Evolutionary conservation across 2,113 vertebrate genomes (phyloP).

Genomic region (Aix galericulata): DNA sequence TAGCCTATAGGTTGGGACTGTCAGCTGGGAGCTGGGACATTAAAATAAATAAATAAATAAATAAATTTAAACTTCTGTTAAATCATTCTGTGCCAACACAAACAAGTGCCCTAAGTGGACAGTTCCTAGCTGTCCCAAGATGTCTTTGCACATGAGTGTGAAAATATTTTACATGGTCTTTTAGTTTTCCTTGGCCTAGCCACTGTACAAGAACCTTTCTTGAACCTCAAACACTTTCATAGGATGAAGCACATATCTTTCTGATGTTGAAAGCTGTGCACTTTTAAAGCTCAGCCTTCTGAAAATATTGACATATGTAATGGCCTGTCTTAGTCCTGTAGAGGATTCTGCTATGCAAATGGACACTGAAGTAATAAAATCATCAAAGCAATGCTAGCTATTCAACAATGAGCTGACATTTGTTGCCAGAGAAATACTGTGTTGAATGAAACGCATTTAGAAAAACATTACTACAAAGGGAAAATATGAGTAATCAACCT

Average conservation of each 20-base stretch:
- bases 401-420: conserved; percentile 52
- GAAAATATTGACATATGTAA: conserved; percentile 10
- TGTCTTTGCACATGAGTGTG: not conserved
- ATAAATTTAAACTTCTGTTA: not conserved
- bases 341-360: conserved; percentile 61
- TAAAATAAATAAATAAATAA: too few relatives aligned
- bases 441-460: conserved; percentile 65
- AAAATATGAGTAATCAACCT: conserved; percentile 60
- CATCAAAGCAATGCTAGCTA: conserved; percentile 55
- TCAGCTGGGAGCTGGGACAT: not conserved
- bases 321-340: conserved; percentile 13
- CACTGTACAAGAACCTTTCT: not conserved
- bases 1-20: not conserved
- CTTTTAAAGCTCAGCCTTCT: not conserved
- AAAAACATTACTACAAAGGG: conserved; percentile 60
- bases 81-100: not conserved
- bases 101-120: not conserved
- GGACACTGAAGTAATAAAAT: conserved; percentile 1
- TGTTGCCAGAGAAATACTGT: conserved; percentile 46
- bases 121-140: not conserved
- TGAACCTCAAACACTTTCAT: not conserved
- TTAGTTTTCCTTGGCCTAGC: not conserved
- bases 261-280: conserved; percentile 17
- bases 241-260: conserved; percentile 22
- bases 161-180: not conserved